phyloP scores from a whole-genome alignment of 2,888 invertebrate species.

The Pardosa pseudoannulata region DNA sequence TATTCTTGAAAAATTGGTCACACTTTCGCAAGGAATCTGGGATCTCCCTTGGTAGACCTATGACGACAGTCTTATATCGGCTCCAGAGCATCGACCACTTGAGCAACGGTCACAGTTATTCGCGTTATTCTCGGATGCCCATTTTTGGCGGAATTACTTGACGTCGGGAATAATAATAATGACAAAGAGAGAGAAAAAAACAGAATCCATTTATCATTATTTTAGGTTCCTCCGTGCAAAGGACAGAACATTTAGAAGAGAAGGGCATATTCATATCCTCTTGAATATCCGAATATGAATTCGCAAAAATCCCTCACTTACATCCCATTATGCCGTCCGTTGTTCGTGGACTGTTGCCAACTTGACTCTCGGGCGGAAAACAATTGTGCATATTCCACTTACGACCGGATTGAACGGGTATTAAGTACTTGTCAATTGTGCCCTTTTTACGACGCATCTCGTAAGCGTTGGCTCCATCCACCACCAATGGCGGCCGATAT shows the following conservation, averaged over 20 bases:
- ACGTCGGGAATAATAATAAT: too few relatives aligned
- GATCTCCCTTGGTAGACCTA: not conserved
- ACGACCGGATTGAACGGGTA: conserved; percentile 9
- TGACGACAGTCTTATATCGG: not conserved
- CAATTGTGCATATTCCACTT: conserved; percentile 26
- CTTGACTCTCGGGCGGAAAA: conserved; percentile 20
- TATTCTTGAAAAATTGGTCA: not conserved
- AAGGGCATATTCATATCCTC: conserved; percentile 71
- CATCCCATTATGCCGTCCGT: not conserved
- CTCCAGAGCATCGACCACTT: conserved; percentile 14
- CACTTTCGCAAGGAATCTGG: conserved; percentile 7
- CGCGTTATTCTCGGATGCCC: not conserved
- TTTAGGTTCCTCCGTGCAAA: conserved; percentile 23
- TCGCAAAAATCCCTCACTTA: conserved; percentile 30
- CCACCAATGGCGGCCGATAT: too few relatives aligned
- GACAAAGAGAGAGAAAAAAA: too few relatives aligned
- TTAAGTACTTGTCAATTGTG: conserved; percentile 2
- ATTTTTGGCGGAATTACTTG: not conserved
- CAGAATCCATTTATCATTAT: conserved; percentile 37
- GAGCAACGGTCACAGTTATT: not conserved
- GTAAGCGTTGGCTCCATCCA: not conserved
- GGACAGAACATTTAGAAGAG: conserved; percentile 51
- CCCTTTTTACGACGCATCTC: not conserved
- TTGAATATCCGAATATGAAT: conserved; percentile 40
- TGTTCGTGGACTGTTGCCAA: conserved; percentile 34